Conservation (phyloP, 1,140 invertebrate genomes). For the Pantala flavescens region DNA sequence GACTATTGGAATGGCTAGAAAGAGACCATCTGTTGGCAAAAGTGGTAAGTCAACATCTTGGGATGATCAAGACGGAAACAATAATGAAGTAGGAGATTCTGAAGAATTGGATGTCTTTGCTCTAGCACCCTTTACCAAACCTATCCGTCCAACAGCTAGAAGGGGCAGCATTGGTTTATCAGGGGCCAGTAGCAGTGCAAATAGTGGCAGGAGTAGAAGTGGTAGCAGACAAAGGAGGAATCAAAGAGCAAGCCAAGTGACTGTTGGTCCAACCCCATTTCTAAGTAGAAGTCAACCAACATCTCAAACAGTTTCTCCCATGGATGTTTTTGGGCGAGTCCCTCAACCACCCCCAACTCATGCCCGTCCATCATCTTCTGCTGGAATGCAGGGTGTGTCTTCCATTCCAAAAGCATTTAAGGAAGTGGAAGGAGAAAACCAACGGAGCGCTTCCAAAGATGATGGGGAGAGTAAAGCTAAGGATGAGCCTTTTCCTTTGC, state of each 20-base stretch:
- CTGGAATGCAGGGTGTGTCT: background rate
- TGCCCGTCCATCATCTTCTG: conserved; percentile 1
- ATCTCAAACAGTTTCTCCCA: conserved; percentile 26
- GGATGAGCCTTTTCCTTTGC: background rate
- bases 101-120: conserved; percentile 54
- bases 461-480: background rate
- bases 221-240: background rate
- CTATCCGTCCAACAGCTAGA: conserved; percentile 34
- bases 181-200: background rate
- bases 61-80: conserved; percentile 23
- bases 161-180: conserved; percentile 19
- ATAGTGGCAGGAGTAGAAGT: background rate
- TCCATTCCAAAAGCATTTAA: background rate
- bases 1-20: background rate
- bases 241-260: conserved; percentile 9
- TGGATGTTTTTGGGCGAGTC: conserved; percentile 19
- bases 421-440: background rate
- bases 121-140: conserved; percentile 56
- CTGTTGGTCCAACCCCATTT: conserved; percentile 15
- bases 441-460: background rate
- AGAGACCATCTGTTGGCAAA: background rate
- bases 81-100: conserved; percentile 20
- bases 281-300: conserved; percentile 25
- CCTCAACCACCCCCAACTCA: background rate
- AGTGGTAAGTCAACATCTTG: conserved; percentile 1